phyloP scores from a whole-genome alignment of 2,797 vertebrate species.

The Hydrophis major region DNA sequence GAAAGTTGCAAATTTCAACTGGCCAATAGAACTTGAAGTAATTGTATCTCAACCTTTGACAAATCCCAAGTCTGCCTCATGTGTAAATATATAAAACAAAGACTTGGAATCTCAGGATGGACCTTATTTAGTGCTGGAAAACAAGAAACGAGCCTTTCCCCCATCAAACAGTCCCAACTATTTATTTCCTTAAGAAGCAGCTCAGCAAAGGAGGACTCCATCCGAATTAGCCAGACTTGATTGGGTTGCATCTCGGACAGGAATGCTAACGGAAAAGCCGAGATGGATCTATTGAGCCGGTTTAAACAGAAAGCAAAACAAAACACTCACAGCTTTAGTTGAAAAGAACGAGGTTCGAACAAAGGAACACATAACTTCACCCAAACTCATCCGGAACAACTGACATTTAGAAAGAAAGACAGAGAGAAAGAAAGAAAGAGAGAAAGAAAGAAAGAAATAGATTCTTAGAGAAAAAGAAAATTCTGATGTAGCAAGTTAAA shows the following conservation, averaged over 20 bases:
- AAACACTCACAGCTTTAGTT: conserved; percentile 37
- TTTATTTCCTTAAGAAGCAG: conserved; percentile 19
- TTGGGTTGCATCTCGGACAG: conserved; percentile 16
- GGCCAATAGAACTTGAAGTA: background rate
- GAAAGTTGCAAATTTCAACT: background rate
- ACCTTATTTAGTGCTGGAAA: background rate
- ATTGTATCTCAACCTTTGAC: background rate
- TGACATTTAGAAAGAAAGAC: background rate
- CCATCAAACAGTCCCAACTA: background rate
- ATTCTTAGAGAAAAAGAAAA: conserved; percentile 26
- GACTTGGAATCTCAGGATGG: background rate
- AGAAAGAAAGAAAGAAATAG: too few relatives aligned
- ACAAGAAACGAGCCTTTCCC: conserved; percentile 10
- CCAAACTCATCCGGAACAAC: conserved; percentile 1
- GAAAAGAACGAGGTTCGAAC: conserved; percentile 7
- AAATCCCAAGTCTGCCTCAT: background rate
- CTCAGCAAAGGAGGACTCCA: conserved; percentile 27
- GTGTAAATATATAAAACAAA: background rate
- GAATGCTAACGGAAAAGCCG: conserved; percentile 29
- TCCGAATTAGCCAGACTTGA: conserved; percentile 44
- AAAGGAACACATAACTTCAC: conserved; percentile 10
- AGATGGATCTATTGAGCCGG: background rate
- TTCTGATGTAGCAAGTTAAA: conserved; percentile 1
- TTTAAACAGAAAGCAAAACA: conserved; percentile 19
- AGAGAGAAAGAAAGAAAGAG: too few relatives aligned